Evolutionary conservation across 2,888 invertebrate genomes (phyloP).

Genomic region (Sarcophaga rosellei): DNA sequence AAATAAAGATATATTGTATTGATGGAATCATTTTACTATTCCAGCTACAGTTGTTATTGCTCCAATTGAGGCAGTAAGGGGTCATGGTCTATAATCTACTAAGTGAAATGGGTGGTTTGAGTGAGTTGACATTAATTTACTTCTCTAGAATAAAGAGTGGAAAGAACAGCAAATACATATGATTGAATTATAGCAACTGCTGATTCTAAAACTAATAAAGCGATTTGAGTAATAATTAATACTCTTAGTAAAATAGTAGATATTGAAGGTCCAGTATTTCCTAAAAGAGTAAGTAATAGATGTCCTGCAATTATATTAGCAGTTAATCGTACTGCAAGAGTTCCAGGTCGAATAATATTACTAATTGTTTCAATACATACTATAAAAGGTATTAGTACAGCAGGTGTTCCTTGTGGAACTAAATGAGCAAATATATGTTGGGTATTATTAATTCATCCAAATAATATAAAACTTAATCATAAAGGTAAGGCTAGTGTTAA

Average conservation of each 20-base stretch:
- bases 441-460: conserved; percentile 85
- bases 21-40: conserved; percentile 85
- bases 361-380: conserved; percentile 89
- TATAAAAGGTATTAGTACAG: conserved; percentile 86
- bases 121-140: conserved; percentile 82
- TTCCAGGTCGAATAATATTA: conserved; percentile 87
- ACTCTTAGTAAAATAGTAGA: conserved; percentile 72
- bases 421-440: conserved; percentile 86
- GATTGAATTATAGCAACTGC: conserved; percentile 84
- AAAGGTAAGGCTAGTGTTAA: conserved; percentile 84
- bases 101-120: conserved; percentile 85
- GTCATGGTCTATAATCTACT: conserved; percentile 86
- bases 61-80: conserved; percentile 84
- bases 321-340: conserved; percentile 86
- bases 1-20: conserved; percentile 82
- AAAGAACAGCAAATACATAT: conserved; percentile 85
- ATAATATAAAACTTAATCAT: conserved; percentile 86
- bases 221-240: conserved; percentile 80
- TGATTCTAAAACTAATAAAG: conserved; percentile 82
- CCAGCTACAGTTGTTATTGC: conserved; percentile 84
- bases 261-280: conserved; percentile 80
- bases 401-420: conserved; percentile 86
- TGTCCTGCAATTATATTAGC: conserved; percentile 91
- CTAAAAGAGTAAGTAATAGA: conserved; percentile 84
- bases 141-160: conserved; percentile 87